Conservation (phyloP, 2,888 invertebrate genomes). For the Tinea pellionella region DNA sequence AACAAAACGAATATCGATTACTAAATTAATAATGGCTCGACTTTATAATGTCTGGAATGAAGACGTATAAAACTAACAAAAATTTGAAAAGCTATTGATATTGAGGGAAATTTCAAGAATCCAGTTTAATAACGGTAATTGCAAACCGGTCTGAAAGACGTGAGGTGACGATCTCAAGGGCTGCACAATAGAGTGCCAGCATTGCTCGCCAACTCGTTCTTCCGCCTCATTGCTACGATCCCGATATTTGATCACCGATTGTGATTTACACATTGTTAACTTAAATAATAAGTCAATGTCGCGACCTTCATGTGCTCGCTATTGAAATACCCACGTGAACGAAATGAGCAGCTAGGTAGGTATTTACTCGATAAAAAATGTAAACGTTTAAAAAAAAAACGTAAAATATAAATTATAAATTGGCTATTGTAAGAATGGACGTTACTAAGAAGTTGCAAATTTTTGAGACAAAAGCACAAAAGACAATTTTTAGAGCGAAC, state of each 20-base stretch:
- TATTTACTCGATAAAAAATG: neutral
- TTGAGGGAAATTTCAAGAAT: conserved; percentile 30
- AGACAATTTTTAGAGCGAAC: conserved; percentile 22
- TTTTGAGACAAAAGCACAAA: conserved; percentile 46
- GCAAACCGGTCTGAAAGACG: conserved; percentile 35
- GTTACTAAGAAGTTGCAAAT: conserved; percentile 43
- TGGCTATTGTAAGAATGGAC: conserved; percentile 45
- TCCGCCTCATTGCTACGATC: conserved; percentile 37
- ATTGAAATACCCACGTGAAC: neutral
- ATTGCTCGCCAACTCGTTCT: conserved; percentile 25
- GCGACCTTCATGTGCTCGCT: conserved; percentile 39
- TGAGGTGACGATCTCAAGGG: conserved; percentile 35
- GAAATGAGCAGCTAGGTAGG: neutral
- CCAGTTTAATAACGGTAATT: conserved; percentile 40
- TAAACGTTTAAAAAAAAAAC: neutral
- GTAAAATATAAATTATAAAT: conserved; percentile 45
- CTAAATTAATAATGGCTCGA: conserved; percentile 19
- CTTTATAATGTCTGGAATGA: conserved; percentile 22
- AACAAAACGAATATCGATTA: conserved; percentile 27
- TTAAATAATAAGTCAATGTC: conserved; percentile 47
- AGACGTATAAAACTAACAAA: conserved; percentile 26
- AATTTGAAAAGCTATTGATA: conserved; percentile 24
- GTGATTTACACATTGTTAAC: conserved; percentile 46
- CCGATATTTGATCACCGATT: conserved; percentile 39
- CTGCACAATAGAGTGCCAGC: conserved; percentile 32